These are phyloP conservation scores for Leucophenga montana DNA, from an alignment of 2,888 invertebrate species.

Conservation along the genomic window DNA sequence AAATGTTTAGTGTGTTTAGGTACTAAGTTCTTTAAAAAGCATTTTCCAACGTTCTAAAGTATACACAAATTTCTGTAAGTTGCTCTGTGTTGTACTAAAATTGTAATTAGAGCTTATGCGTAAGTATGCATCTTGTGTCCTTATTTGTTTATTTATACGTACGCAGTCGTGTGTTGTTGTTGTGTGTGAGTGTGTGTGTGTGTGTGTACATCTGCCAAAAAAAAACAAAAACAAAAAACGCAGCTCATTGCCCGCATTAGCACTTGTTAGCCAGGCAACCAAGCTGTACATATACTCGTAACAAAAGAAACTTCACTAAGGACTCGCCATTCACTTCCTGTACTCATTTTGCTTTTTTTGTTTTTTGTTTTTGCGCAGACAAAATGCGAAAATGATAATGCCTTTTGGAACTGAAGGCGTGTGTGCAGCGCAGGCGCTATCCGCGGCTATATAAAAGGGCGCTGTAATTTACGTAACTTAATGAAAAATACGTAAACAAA, in stretches of 20 bases:
- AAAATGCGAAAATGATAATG: slow-evolving; percentile 17
- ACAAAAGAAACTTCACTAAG: slow-evolving; percentile 18
- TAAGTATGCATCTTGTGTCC: too few relatives aligned
- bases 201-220: too few relatives aligned
- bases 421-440: not conserved
- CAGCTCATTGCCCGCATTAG: slow-evolving; percentile 14
- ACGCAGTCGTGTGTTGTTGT: too few relatives aligned
- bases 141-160: too few relatives aligned
- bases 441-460: not conserved
- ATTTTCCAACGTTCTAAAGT: too few relatives aligned
- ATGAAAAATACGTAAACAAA: slow-evolving; percentile 23
- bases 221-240: not conserved
- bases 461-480: slow-evolving; percentile 22
- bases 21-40: too few relatives aligned
- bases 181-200: too few relatives aligned
- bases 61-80: too few relatives aligned
- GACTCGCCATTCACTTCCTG: slow-evolving; percentile 20
- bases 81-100: too few relatives aligned
- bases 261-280: slow-evolving; percentile 19
- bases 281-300: not conserved
- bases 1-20: too few relatives aligned
- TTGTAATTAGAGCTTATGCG: too few relatives aligned
- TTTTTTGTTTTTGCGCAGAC: not conserved
- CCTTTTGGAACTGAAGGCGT: not conserved
- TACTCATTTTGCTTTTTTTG: too few relatives aligned